Evolutionary conservation across 2,113 vertebrate species (phyloP), one percentile per base, ranked within the genome.

Genomic region (Oenanthe melanoleuca): DNA sequence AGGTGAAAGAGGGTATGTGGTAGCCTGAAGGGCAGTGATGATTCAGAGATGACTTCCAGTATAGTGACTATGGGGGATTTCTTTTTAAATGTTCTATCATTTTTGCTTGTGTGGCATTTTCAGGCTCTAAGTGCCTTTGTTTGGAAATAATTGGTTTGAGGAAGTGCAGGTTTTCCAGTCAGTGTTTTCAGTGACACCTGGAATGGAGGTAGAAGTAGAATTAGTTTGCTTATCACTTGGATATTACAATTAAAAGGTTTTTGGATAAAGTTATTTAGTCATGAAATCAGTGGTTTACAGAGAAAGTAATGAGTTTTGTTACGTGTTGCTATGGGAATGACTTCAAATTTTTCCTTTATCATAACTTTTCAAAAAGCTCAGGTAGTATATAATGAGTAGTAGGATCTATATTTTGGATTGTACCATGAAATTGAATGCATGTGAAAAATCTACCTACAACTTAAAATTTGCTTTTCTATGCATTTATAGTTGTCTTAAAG

Each of bases 321-420:
- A 67, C 73, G 63, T 95, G 72, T 95, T 97, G 79, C 89, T 92
- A 71, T 63, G 71, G 40, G 52, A 95, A 92, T 96, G 72, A 96
- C 87, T 80, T 97, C 89, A 96, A 93, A 74, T 86, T 91, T 77
- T 96, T 56, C 74, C 66, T 83, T 92, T 67, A 86, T 94, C 90
- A 3, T 89, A 95, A 91, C 77, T 63, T 95, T 94, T 88, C 60
- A 94, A 88, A 97, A 97, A 82, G 69, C 29, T 89, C 7, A 59
- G 86, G 38, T 63, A 67, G 14, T 77, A 23, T 94, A 74, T 96
- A 96, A 91, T 94, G 80, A 61, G 82, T 94, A 96, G 77, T 83
- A 69, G 52, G 60, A 90, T 91, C 91, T 96, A 3, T 96, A 80
- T 96, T 97, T 97, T 90, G 88, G 59, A 75, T 92, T 96, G 74